Evolutionary conservation across 2,888 invertebrate genomes (phyloP), one percentile per base, ranked within the genome.

Genomic region (Tenodera sinensis): DNA sequence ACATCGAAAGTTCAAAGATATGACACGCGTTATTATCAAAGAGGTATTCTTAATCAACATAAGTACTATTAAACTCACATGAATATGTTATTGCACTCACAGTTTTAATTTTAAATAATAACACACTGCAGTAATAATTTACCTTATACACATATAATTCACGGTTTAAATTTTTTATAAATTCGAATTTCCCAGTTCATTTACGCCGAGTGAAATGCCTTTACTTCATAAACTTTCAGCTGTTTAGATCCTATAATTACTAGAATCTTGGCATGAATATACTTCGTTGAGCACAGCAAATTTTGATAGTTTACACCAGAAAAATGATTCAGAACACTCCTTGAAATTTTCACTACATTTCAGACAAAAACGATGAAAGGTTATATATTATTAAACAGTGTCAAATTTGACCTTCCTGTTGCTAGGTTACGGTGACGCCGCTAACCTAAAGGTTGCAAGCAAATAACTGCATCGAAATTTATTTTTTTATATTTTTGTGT

Each of bases 1-100:
- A 85, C 89, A 83, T 84, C 87, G 7, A 28, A 90, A 82, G 25
- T 47, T 28, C 47, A 54, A 42, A 88, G 85, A 88, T 30, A 89
- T 28, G 14, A 84, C 81, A 88, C 83, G 25, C 54, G 54, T 71
- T 71, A 20, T 15, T 71, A 71, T 20, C 25, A 25, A 20, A 8
- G 20, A 9, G 20, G 54, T 9, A 71, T 71, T 71, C 20, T 20
- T 71, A 71, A 71, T 71, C 54, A 71, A 71, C 6, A 20, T 71
- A 71, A 71, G 54, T 71, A 20, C 54, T 71, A 15, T 8, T 71
- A 20, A 9, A 71, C 20, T 42, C 42, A 71, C 4, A 20, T 20
- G 54, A 8, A 20, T 20, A 71, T 14, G 25, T 20, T 3, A 20
- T 71, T 71, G 20, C 7, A 15, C 0, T 71, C 25, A 71, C 8